Percentiles rank a stretch among this genome's conserved stretches.
Conservation (phyloP, 2,888 invertebrate genomes). For the Zaprionus obscuricornis region DNA sequence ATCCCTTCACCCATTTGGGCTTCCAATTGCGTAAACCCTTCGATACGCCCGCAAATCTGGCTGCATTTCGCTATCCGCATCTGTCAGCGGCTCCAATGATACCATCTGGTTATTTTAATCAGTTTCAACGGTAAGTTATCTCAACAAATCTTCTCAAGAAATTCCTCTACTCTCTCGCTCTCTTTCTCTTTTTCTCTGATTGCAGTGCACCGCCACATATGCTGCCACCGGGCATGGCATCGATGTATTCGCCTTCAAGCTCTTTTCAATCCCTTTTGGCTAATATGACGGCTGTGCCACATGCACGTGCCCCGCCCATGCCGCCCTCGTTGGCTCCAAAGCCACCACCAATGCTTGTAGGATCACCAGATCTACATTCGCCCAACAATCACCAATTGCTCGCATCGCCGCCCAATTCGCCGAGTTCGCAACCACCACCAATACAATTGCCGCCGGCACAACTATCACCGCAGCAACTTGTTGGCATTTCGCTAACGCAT, state of each 20-base stretch:
- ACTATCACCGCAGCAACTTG: constrained; percentile 86
- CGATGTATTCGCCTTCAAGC: constrained; percentile 85
- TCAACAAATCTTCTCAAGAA: constrained; percentile 48
- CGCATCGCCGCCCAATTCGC: constrained; percentile 81
- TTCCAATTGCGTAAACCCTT: constrained; percentile 90
- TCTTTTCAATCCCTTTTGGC: constrained; percentile 92
- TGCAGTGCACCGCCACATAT: constrained; percentile 87
- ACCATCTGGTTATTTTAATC: constrained; percentile 86
- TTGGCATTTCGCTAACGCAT: constrained; percentile 84
- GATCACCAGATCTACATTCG: constrained; percentile 79
- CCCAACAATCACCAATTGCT: constrained; percentile 79
- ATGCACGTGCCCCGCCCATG: constrained; percentile 80
- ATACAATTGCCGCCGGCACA: constrained; percentile 85
- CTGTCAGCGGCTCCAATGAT: constrained; percentile 84
- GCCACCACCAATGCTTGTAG: constrained; percentile 76
- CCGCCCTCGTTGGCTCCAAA: constrained; percentile 46
- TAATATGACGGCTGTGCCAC: constrained; percentile 85
- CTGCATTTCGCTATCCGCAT: constrained; percentile 89
- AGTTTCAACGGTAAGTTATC: constrained; percentile 84
- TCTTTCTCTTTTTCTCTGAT: neutral
- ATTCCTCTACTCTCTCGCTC: neutral
- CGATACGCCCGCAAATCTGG: constrained; percentile 87
- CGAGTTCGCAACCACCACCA: constrained; percentile 63
- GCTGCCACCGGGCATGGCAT: constrained; percentile 86
- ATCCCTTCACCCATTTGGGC: constrained; percentile 91